These are phyloP conservation scores for Lissonota sp. DNA, from an alignment of 2,888 invertebrate genomes.

Conservation along the genomic window DNA sequence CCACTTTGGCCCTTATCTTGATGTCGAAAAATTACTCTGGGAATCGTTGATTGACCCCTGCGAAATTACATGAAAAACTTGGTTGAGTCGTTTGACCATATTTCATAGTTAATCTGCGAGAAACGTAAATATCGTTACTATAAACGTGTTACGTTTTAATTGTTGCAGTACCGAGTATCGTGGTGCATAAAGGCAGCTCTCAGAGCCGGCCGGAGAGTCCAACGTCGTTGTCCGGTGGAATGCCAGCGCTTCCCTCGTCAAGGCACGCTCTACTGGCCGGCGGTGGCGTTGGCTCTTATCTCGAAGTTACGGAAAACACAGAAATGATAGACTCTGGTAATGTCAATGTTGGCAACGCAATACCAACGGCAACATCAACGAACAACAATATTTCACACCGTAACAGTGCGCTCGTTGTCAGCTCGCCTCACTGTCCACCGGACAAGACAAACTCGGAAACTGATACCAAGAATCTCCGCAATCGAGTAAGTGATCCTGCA, in stretches of 20 bases:
- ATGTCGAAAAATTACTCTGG: too few species aligned
- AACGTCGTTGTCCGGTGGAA: slow-evolving; percentile 78
- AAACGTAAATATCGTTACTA: not conserved
- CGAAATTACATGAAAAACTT: too few species aligned
- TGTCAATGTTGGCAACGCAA: slow-evolving; percentile 75
- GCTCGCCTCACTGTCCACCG: slow-evolving; percentile 64
- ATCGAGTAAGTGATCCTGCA: slow-evolving; percentile 74
- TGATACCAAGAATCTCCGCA: slow-evolving; percentile 80
- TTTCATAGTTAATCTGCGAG: too few species aligned
- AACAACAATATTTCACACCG: slow-evolving; percentile 68
- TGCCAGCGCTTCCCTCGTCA: slow-evolving; percentile 81
- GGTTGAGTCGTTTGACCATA: too few species aligned
- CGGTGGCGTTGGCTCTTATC: slow-evolving; percentile 73
- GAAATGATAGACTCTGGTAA: slow-evolving; percentile 82
- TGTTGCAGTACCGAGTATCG: slow-evolving; percentile 82
- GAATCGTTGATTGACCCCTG: too few species aligned
- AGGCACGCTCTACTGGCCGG: slow-evolving; percentile 78
- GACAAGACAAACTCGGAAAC: slow-evolving; percentile 70
- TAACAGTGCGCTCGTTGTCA: slow-evolving; percentile 62
- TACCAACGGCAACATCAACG: slow-evolving; percentile 55
- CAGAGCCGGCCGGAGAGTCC: slow-evolving; percentile 80
- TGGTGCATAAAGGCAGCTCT: slow-evolving; percentile 81
- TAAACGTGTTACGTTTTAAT: slow-evolving; percentile 1
- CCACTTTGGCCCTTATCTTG: too few species aligned
- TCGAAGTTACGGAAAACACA: slow-evolving; percentile 73